Conservation (phyloP, 2,113 vertebrate species). For the Malurus cyaneus region DNA sequence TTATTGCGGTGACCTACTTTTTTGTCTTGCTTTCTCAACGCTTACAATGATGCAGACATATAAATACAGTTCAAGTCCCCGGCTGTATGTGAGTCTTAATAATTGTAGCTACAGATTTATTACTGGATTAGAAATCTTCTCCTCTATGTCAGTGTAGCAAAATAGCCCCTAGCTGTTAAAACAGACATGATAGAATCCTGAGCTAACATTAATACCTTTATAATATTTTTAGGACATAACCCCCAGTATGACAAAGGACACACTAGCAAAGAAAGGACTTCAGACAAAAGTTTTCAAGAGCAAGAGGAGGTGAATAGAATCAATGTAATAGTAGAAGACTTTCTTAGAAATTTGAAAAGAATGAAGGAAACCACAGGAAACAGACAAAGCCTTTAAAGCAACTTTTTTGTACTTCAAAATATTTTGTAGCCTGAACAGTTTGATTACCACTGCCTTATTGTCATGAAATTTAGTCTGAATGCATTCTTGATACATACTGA, state of each 20-base stretch:
- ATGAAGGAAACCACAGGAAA: not conserved
- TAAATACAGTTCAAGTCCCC: not conserved
- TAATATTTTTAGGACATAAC: not conserved
- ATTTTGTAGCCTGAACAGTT: not conserved
- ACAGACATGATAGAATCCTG: not conserved
- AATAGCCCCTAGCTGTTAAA: not conserved
- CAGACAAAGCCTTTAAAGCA: not conserved
- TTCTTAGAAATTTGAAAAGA: not conserved
- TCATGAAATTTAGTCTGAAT: not conserved
- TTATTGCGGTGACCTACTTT: not conserved
- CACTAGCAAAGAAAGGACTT: not conserved
- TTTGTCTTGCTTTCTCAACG: not conserved
- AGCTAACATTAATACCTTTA: not conserved
- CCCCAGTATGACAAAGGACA: not conserved
- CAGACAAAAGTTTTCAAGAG: not conserved
- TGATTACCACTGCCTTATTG: not conserved
- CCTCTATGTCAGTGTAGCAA: accelerated
- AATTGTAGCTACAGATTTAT: not conserved
- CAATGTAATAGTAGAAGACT: not conserved
- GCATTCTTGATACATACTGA: not conserved
- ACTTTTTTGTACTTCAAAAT: not conserved
- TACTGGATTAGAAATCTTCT: not conserved
- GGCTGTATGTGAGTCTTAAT: not conserved
- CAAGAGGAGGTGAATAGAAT: not conserved
- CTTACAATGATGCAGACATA: not conserved